Evolutionary conservation across 2,113 vertebrate species (phyloP).

Genomic region (Nerophis ophidion): DNA sequence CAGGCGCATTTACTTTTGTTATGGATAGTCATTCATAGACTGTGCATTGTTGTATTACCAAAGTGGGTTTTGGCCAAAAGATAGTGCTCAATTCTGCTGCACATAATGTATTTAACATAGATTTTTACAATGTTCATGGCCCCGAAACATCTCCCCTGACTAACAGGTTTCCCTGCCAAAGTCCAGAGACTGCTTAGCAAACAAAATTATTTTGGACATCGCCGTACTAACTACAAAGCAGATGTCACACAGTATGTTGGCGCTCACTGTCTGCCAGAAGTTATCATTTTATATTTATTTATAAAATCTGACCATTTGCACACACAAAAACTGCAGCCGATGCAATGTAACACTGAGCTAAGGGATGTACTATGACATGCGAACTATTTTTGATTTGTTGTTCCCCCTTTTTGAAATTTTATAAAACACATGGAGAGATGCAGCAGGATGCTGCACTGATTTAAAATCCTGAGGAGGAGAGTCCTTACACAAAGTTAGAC

Average conservation of each 20-base stretch:
- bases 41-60: slow-evolving; percentile 49
- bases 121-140: slow-evolving; percentile 63
- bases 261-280: slow-evolving; percentile 58
- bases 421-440: slow-evolving; percentile 52
- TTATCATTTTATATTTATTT: slow-evolving; percentile 58
- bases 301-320: slow-evolving; percentile 45
- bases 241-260: slow-evolving; percentile 67
- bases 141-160: slow-evolving; percentile 67
- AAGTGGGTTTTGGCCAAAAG: slow-evolving; percentile 45
- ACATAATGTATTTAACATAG: slow-evolving; percentile 60
- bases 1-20: background rate
- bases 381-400: slow-evolving; percentile 48
- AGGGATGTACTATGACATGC: slow-evolving; percentile 16
- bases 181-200: slow-evolving; percentile 64
- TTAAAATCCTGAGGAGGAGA: slow-evolving; percentile 22
- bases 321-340: slow-evolving; percentile 15
- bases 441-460: slow-evolving; percentile 2
- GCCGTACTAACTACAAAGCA: slow-evolving; percentile 62
- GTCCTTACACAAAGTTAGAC: slow-evolving; percentile 16
- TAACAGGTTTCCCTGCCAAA: slow-evolving; percentile 64
- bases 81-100: slow-evolving; percentile 45
- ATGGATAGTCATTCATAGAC: slow-evolving; percentile 36
- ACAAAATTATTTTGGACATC: slow-evolving; percentile 66
- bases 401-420: slow-evolving; percentile 22
- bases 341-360: slow-evolving; percentile 28